These are phyloP conservation scores for Oenanthe oenanthe DNA, from an alignment of 2,113 vertebrate species.

Conservation along the genomic window DNA sequence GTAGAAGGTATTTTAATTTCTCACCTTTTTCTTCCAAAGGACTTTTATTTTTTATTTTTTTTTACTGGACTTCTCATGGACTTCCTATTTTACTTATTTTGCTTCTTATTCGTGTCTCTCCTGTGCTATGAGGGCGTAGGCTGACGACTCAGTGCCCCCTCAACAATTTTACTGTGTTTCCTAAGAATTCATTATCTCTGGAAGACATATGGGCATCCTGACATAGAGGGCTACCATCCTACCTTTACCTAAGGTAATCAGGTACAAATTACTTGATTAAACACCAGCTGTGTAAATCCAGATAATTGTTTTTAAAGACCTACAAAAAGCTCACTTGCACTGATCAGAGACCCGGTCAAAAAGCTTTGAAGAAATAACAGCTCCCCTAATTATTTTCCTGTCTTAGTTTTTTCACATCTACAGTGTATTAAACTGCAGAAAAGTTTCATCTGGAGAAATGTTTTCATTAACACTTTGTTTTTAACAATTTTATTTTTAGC, in stretches of 20 bases:
- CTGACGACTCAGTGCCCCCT: not conserved
- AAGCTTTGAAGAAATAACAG: not conserved
- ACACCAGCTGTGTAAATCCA: not conserved
- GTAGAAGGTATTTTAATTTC: not conserved
- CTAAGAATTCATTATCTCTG: not conserved
- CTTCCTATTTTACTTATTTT: not conserved
- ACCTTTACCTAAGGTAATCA: not conserved
- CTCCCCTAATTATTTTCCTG: not conserved
- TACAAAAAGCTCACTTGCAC: not conserved
- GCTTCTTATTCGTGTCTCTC: not conserved
- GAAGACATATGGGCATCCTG: not conserved
- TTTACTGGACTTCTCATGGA: not conserved
- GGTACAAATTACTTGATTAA: not conserved
- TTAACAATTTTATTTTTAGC: not conserved
- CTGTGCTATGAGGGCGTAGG: rapidly evolving
- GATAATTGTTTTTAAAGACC: not conserved
- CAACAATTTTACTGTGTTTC: not conserved
- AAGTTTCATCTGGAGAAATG: not conserved
- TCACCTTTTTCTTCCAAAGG: not conserved
- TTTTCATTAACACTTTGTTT: not conserved
- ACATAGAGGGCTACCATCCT: not conserved
- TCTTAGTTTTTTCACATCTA: not conserved
- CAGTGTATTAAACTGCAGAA: not conserved
- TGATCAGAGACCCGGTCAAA: not conserved
- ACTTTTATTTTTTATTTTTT: not conserved